Evolutionary conservation across 2,888 invertebrate species (phyloP), one percentile per base, ranked within the genome.

Genomic region (Heteromurus nitidus): DNA sequence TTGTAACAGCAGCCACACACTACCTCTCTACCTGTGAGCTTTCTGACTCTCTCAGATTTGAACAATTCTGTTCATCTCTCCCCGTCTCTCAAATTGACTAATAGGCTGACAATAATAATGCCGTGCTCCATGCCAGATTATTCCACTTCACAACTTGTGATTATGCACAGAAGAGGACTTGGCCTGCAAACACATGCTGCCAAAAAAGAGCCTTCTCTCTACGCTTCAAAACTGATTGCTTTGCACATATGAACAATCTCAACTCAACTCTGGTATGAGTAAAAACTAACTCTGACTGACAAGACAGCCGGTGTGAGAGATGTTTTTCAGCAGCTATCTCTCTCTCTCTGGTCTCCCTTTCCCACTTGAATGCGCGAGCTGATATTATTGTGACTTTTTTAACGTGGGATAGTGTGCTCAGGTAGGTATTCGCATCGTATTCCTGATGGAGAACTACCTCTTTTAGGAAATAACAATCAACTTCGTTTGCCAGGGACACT

Each of bases 401-500:
- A 58, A 28, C 42, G 70, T 24, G 55, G 26, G 20, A 9, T 20
- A 24, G 24, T 30, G 28, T 72, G 72, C 60, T 72, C 30, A 60
- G 72, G 50, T 72, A 72, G 58, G 60, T 72, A 60, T 42, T 70
- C n/a, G n/a, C n/a, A 70, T 53, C 58, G 58, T 60, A 20, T 72
- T 60, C 42, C 30, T 11, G 26, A 11, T 24, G 5, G 53, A 53
- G 22, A 22, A 55, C 55, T 62, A 30, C 62, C 31, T n/a, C 30
- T 42, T 44, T 65, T 73, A 64, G 73, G 64, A 62, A 73, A 73
- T 31, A 64, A 20, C 44, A 64, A 73, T 73, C 64, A 73, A 60
- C 16, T 47, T n/a, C 11, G 73, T 64, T 62, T 64, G 60, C 64
- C 64, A 73, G 73, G 73, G 73, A 73, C 64, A 64, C 30, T 50